A percentile compares a stretch with the other conserved stretches of the same genome.
Conservation (phyloP, 2,797 vertebrate species). For the Propithecus perrieri region DNA sequence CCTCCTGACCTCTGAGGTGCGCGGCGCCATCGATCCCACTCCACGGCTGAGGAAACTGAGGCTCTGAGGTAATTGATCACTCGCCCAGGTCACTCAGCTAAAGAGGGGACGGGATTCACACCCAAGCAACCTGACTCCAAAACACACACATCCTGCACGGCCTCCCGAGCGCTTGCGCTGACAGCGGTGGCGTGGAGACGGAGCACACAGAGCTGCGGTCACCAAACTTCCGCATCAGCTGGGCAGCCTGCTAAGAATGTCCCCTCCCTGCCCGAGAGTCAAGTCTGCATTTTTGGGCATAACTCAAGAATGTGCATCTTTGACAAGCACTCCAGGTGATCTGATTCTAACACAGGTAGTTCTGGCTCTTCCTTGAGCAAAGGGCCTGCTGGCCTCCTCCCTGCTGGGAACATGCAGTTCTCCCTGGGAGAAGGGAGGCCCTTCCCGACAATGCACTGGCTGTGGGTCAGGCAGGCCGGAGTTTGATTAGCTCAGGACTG, state of each 20-base stretch:
- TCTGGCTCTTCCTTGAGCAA: background rate
- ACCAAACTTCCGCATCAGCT: background rate
- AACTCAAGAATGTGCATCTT: background rate
- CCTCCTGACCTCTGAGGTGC: accelerated
- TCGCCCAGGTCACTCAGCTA: no score
- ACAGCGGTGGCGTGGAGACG: accelerated
- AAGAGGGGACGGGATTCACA: accelerated
- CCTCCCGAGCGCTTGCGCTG: accelerated
- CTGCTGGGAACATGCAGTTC: no score
- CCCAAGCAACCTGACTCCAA: background rate
- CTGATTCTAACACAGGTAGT: background rate
- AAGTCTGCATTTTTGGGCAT: background rate
- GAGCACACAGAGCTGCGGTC: background rate
- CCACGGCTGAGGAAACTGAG: background rate
- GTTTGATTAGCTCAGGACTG: background rate
- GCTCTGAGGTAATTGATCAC: background rate
- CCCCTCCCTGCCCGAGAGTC: background rate
- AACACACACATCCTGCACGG: accelerated
- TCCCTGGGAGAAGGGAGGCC: background rate
- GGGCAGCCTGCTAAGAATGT: background rate
- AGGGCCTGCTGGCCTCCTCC: background rate
- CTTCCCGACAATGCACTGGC: background rate
- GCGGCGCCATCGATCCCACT: no score
- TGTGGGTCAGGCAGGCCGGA: background rate
- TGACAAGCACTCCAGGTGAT: background rate